These are phyloP conservation scores for Athripsodes cinereus DNA, from an alignment of 2,888 invertebrate genomes.

Conservation along the genomic window DNA sequence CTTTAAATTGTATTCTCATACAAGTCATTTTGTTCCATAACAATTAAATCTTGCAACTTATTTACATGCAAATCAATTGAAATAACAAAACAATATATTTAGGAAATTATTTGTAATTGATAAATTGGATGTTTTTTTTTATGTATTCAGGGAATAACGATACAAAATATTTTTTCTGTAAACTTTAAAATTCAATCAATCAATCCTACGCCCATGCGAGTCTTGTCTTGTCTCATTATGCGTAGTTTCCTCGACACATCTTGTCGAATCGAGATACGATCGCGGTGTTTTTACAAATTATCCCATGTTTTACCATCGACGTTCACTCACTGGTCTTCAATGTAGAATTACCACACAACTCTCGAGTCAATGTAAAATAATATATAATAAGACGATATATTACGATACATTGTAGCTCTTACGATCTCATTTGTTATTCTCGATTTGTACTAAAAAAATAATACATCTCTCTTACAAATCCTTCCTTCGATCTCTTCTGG, in stretches of 20 bases:
- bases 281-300: neutral
- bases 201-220: neutral
- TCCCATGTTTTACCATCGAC: neutral
- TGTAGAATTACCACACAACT: too few relatives aligned
- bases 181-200: neutral
- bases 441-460: neutral
- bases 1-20: too few relatives aligned
- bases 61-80: too few relatives aligned
- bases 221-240: neutral
- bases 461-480: slow-evolving; percentile 1
- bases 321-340: neutral
- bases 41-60: too few relatives aligned
- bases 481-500: neutral
- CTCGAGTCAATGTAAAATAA: too few relatives aligned
- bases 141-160: too few relatives aligned
- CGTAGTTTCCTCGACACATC: neutral
- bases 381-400: too few relatives aligned
- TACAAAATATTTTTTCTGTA: too few relatives aligned
- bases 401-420: neutral
- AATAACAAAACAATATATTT: too few relatives aligned
- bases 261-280: neutral
- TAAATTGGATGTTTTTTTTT: too few relatives aligned
- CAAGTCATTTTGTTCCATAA: too few relatives aligned
- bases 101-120: too few relatives aligned
- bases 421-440: neutral